Percentiles rank a stretch among this genome's conserved stretches.
phyloP scores from a whole-genome alignment of 2,888 invertebrate genomes.

The Aleiodes alternator region DNA sequence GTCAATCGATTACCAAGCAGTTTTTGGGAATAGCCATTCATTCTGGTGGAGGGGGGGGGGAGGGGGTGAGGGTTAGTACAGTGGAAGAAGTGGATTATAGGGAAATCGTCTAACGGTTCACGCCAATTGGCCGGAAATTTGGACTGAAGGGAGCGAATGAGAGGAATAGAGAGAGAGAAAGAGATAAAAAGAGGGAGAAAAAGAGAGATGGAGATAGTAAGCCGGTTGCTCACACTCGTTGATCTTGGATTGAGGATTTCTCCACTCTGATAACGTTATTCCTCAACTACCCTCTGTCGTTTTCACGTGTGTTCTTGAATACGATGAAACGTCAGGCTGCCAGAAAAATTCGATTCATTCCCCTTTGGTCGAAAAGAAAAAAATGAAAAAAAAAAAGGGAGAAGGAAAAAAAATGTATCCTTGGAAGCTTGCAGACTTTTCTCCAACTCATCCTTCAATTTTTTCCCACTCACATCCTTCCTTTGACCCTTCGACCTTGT shows the following conservation, averaged over 20 bases:
- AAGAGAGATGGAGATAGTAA: too few relatives aligned
- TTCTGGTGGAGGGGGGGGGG: background rate
- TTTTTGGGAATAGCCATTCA: conserved; percentile 16
- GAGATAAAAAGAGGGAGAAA: too few relatives aligned
- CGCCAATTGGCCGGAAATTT: conserved; percentile 28
- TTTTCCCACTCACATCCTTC: conserved; percentile 14
- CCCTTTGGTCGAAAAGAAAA: background rate
- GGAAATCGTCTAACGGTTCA: background rate
- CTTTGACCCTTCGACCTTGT: conserved; percentile 10
- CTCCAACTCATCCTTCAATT: conserved; percentile 16
- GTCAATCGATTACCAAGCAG: conserved; percentile 11
- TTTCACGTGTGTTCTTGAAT: background rate
- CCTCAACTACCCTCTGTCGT: background rate
- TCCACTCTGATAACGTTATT: too few relatives aligned
- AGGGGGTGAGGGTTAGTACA: background rate
- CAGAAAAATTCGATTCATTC: conserved; percentile 26
- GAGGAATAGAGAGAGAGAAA: too few relatives aligned
- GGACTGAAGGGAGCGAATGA: background rate
- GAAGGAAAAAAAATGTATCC: background rate
- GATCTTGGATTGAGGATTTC: conserved; percentile 5
- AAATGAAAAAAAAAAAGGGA: background rate
- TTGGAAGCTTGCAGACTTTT: background rate
- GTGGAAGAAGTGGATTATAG: conserved; percentile 11
- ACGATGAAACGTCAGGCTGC: background rate
- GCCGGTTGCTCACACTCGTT: background rate